These are phyloP conservation scores for Coracopsis vasa DNA, from an alignment of 2,113 vertebrate genomes.

Conservation along the genomic window DNA sequence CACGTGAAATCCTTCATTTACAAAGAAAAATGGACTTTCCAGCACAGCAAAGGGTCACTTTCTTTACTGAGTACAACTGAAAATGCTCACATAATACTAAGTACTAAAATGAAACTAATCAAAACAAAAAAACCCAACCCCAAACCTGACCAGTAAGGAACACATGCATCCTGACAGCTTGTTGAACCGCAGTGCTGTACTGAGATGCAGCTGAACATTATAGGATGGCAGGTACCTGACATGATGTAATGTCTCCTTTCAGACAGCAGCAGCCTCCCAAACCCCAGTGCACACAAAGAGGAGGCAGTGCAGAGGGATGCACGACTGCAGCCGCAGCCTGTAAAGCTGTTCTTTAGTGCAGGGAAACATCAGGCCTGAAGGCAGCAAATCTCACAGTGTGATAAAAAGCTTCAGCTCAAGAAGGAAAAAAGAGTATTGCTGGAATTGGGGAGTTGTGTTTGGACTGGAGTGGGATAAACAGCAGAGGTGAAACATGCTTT, in stretches of 20 bases:
- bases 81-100: background rate
- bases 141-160: background rate
- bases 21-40: background rate
- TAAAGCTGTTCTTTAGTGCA: background rate
- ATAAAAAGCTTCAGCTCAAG: background rate
- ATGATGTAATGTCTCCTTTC: background rate
- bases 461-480: background rate
- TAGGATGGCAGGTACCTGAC: fast-evolving
- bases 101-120: background rate
- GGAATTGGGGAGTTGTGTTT: background rate
- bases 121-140: background rate
- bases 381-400: background rate
- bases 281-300: background rate
- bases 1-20: background rate
- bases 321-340: background rate
- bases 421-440: background rate
- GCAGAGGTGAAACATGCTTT: background rate
- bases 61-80: background rate
- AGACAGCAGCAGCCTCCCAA: background rate
- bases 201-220: fast-evolving
- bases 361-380: background rate
- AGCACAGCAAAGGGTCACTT: fast-evolving
- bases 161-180: background rate
- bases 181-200: background rate
- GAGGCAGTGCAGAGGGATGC: background rate